phyloP scores from a whole-genome alignment of 2,888 invertebrate genomes.

The Teleiodes luculella region DNA sequence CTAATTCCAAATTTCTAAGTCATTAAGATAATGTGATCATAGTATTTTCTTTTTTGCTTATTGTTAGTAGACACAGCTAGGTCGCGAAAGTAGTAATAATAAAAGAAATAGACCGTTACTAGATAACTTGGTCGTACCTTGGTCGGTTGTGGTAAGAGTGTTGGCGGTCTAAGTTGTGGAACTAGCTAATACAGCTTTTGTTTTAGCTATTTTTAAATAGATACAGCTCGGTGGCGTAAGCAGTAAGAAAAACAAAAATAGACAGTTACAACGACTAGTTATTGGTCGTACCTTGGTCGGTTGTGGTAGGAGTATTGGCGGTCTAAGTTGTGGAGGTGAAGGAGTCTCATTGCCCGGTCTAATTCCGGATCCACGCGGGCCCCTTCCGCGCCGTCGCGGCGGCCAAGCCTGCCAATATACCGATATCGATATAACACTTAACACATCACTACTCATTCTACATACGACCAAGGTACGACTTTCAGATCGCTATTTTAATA shows the following conservation, averaged over 20 bases:
- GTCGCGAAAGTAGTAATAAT: neutral
- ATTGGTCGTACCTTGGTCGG: slow-evolving; percentile 80
- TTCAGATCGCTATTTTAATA: slow-evolving; percentile 4
- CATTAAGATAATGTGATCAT: too few species aligned
- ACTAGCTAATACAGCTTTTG: too few species aligned
- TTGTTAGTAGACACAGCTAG: too few species aligned
- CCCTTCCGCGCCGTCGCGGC: slow-evolving; percentile 66
- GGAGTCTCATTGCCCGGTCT: slow-evolving; percentile 77
- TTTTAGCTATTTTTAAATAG: too few species aligned
- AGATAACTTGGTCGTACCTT: slow-evolving; percentile 75
- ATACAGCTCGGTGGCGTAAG: too few species aligned
- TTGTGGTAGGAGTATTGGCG: slow-evolving; percentile 79
- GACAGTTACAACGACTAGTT: slow-evolving; percentile 51
- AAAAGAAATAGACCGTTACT: slow-evolving; percentile 29
- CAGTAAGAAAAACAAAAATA: neutral
- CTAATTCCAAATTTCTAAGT: too few species aligned
- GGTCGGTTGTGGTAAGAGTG: too few species aligned
- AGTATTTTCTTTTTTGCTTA: too few species aligned
- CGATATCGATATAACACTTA: slow-evolving; percentile 59
- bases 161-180: too few species aligned
- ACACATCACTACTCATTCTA: slow-evolving; percentile 45
- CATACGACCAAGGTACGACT: slow-evolving; percentile 62
- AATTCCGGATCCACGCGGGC: slow-evolving; percentile 71
- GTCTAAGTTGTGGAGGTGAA: slow-evolving; percentile 78
- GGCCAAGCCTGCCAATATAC: slow-evolving; percentile 76